A percentile compares a stretch with the other conserved stretches of the same genome.
Conservation (phyloP, 2,888 invertebrate species). For the Chirona hameri region DNA sequence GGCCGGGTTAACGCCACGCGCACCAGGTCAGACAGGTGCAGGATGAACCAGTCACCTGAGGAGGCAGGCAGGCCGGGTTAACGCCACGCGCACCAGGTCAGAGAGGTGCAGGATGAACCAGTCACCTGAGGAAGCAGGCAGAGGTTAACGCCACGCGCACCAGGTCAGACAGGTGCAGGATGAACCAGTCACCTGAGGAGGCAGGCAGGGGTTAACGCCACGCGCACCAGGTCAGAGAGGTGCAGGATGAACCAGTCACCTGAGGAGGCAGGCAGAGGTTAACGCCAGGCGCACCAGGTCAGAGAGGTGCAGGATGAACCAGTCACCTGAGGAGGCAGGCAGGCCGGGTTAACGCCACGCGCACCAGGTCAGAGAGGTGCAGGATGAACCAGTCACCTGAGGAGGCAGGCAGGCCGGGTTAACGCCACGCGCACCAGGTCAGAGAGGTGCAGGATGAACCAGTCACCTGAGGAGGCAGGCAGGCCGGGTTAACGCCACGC, state of each 20-base stretch:
- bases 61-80: too few species aligned
- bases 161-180: background rate
- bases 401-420: constrained; percentile 34
- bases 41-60: background rate
- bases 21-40: background rate
- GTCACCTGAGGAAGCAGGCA: constrained; percentile 55
- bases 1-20: background rate
- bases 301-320: background rate
- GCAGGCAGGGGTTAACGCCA: too few species aligned
- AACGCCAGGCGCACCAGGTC: background rate
- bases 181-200: background rate
- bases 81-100: constrained; percentile 97
- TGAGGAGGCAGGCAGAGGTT: constrained; percentile 42
- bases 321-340: background rate
- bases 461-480: background rate
- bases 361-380: constrained; percentile 92
- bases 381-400: constrained; percentile 79
- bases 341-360: constrained; percentile 99
- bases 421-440: background rate
- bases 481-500: constrained; percentile 99
- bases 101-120: constrained; percentile 89
- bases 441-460: background rate
- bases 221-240: constrained; percentile 92
- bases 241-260: constrained; percentile 87
- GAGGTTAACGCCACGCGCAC: background rate